Evolutionary conservation across 2,888 invertebrate species (phyloP), one percentile per base, ranked within the genome.

Genomic region (Chirona hameri): DNA sequence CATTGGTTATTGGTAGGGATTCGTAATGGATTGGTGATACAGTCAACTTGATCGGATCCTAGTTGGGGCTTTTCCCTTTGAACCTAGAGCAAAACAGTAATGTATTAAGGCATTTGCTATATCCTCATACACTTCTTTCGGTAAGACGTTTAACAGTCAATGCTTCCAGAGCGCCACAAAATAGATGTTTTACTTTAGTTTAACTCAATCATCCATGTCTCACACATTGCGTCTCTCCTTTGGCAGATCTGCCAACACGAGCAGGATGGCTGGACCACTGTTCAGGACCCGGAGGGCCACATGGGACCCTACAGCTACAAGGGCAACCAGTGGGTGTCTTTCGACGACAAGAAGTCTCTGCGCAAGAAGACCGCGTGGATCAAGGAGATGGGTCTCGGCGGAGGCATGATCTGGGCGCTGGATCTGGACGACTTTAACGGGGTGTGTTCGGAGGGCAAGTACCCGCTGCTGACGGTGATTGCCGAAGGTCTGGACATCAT

Each of bases 281-380:
- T 93, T 39, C 91, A 93, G 86, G 91, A 91, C 86, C 91, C 93
- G 39, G 85, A 86, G 57, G 84, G 84, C 3, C 83, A 84, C 12
- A 91, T 93, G 85, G 95, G 95, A 0, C 94, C 95, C 0, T 94
- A 92, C 87, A 92, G 93, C 0, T 91, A 92, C 84, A 90, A 89
- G 83, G 90, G 91, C 0, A 95, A 96, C 87, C 97, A 97, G 86
- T 97, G 97, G 97, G 96, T 96, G 12, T 95, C 95, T 12, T 97
- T 95, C 86, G 97, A 97, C 87, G 97, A 97, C 87, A 91, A 93
- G 60, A 91, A 91, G 60, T 88, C 86, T 3, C 86, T 89, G 46
- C 84, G 85, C 27, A 79, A 83, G 57, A 87, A 87, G 84, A 85
- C 88, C 0, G 83, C 87, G 48, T 88, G 87, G 84, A 87, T 88